These are phyloP conservation scores for Xenopus borealis DNA, from an alignment of 2,113 vertebrate species.

Conservation along the genomic window DNA sequence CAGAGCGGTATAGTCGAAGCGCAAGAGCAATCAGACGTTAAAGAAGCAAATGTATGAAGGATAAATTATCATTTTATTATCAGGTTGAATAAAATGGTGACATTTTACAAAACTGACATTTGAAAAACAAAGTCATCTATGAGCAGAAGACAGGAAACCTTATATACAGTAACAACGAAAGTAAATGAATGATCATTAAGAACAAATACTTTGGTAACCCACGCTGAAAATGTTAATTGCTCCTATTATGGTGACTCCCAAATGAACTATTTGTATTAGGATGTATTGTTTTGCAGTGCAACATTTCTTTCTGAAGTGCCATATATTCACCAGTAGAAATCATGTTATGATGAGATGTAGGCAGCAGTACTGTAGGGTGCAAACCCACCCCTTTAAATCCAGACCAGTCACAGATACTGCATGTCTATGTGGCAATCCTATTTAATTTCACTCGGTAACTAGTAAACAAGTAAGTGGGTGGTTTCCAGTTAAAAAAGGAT, in stretches of 20 bases:
- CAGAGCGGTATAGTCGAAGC: slow-evolving; percentile 25
- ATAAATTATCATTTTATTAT: slow-evolving; percentile 20
- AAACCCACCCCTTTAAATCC: too few relatives aligned
- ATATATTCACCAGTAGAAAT: too few relatives aligned
- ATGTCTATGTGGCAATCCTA: too few relatives aligned
- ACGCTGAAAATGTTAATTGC: slow-evolving; percentile 38
- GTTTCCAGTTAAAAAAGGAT: too few relatives aligned
- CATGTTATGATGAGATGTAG: too few relatives aligned
- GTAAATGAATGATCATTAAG: background rate
- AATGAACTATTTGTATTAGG: background rate
- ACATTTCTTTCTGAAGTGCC: too few relatives aligned
- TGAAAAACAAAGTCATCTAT: background rate
- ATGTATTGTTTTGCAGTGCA: too few relatives aligned
- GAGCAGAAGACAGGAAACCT: background rate
- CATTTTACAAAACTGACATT: slow-evolving; percentile 29
- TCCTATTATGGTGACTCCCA: slow-evolving; percentile 3
- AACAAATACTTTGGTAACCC: slow-evolving; percentile 7
- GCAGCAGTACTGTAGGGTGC: too few relatives aligned
- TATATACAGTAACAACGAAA: slow-evolving; percentile 9
- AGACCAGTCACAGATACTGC: too few relatives aligned
- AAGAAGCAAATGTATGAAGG: slow-evolving; percentile 12
- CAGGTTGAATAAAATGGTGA: slow-evolving; percentile 20
- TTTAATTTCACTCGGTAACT: too few relatives aligned
- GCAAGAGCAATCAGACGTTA: slow-evolving; percentile 30
- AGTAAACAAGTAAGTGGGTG: too few relatives aligned